phyloP scores from a whole-genome alignment of 1,140 invertebrate genomes.

The Pygmarrhopalites habei region DNA sequence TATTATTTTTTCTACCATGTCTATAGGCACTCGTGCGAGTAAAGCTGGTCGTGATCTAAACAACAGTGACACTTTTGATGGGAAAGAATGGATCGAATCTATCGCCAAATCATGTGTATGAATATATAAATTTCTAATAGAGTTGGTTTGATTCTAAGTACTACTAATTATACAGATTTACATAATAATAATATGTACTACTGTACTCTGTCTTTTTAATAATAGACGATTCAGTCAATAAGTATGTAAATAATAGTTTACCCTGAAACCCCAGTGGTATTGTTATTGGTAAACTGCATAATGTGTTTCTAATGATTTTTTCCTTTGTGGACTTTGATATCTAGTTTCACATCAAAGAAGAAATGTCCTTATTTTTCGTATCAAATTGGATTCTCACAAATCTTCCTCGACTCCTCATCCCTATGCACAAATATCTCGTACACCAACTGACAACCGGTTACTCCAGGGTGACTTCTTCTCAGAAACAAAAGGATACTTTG shows the following conservation, averaged over 20 bases:
- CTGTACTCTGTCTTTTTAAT: background rate
- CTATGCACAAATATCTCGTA: constrained; percentile 68
- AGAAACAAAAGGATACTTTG: background rate
- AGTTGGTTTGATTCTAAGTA: background rate
- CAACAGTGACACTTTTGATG: constrained; percentile 8
- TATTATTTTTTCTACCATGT: no score
- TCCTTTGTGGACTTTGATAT: constrained; percentile 14
- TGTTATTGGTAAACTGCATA: background rate
- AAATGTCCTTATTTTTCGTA: constrained; percentile 63
- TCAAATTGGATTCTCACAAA: constrained; percentile 70
- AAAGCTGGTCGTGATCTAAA: background rate
- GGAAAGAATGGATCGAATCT: constrained; percentile 33
- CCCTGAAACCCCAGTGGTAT: background rate
- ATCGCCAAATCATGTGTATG: constrained; percentile 35
- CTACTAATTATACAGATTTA: background rate
- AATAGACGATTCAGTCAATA: background rate
- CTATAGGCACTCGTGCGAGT: background rate
- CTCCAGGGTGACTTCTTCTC: constrained; percentile 33
- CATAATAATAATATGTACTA: background rate
- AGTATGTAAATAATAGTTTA: background rate
- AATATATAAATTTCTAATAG: background rate
- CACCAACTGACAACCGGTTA: constrained; percentile 69
- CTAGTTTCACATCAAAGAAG: constrained; percentile 67
- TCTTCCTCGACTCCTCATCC: constrained; percentile 62
- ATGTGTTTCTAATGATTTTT: background rate